phyloP scores from a whole-genome alignment of 2,797 vertebrate species.

The Sternotherus odoratus region DNA sequence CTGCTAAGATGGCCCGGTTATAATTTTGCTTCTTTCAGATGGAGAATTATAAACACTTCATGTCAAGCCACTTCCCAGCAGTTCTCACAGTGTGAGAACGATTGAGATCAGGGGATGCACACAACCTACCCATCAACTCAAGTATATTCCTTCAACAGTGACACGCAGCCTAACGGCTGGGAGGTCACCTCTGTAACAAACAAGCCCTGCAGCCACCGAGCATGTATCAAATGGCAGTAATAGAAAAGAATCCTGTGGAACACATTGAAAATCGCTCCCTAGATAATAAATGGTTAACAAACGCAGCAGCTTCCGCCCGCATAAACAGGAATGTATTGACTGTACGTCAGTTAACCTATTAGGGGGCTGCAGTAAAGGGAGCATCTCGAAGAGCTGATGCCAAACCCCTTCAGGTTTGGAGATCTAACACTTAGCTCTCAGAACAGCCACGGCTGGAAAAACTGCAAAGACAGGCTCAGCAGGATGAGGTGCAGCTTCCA shows the following conservation, averaged over 20 bases:
- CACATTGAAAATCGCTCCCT: slow-evolving; percentile 50
- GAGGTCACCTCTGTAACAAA: slow-evolving; percentile 82
- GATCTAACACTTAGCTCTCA: rapidly evolving
- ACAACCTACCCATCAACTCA: slow-evolving; percentile 80
- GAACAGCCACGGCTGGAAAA: background rate
- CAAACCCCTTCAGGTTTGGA: background rate
- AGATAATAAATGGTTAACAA: slow-evolving; percentile 71
- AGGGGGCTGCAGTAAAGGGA: background rate
- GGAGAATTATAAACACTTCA: slow-evolving; percentile 76
- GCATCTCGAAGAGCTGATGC: background rate
- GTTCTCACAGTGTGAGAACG: slow-evolving; percentile 75
- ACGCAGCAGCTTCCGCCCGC: slow-evolving; percentile 51
- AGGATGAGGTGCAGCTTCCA: background rate
- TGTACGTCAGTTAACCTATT: slow-evolving; percentile 33
- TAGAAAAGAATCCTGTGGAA: slow-evolving; percentile 70
- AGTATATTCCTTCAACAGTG: slow-evolving; percentile 78
- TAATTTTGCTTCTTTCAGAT: slow-evolving; percentile 58
- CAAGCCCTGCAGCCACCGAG: slow-evolving; percentile 71
- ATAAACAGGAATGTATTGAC: background rate
- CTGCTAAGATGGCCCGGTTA: slow-evolving; percentile 51
- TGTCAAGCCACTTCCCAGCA: slow-evolving; percentile 76
- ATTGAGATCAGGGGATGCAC: slow-evolving; percentile 82
- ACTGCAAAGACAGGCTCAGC: background rate
- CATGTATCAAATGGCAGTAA: slow-evolving; percentile 74
- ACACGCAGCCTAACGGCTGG: slow-evolving; percentile 72